Percentiles rank a stretch among this genome's conserved stretches.
These are phyloP conservation scores for Cuniculus paca DNA, from an alignment of 2,797 vertebrate genomes.

Conservation along the genomic window DNA sequence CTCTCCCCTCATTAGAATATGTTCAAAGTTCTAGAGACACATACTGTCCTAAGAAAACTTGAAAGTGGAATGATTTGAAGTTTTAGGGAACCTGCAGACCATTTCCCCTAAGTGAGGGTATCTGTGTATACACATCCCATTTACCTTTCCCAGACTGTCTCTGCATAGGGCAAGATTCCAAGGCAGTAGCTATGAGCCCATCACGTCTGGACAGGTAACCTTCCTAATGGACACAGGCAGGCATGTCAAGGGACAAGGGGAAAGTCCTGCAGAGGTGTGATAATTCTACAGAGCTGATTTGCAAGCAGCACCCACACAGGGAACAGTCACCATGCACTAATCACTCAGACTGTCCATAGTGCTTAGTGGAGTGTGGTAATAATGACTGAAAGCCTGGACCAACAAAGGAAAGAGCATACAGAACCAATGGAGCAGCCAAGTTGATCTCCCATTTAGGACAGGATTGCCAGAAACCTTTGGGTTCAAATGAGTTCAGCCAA, in stretches of 20 bases:
- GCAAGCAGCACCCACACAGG: not conserved
- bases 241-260: not conserved
- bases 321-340: not conserved
- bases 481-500: not conserved
- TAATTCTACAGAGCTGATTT: not conserved
- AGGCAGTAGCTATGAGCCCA: not conserved
- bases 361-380: not conserved
- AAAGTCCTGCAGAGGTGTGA: not conserved
- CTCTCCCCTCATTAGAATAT: slow-evolving; percentile 34
- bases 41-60: slow-evolving; percentile 32
- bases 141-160: not conserved
- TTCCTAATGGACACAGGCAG: not conserved
- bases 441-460: not conserved
- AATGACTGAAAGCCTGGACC: not conserved
- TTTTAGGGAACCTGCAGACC: not conserved
- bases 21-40: slow-evolving; percentile 32
- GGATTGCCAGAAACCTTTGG: not conserved
- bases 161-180: not conserved
- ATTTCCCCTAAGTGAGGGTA: not conserved
- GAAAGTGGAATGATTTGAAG: not conserved
- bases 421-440: too few relatives aligned
- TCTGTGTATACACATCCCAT: not conserved
- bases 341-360: not conserved
- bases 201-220: not conserved
- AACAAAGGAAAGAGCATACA: not conserved